Conservation (phyloP, 1,140 invertebrate genomes). For the Mactra quadrangularis region DNA sequence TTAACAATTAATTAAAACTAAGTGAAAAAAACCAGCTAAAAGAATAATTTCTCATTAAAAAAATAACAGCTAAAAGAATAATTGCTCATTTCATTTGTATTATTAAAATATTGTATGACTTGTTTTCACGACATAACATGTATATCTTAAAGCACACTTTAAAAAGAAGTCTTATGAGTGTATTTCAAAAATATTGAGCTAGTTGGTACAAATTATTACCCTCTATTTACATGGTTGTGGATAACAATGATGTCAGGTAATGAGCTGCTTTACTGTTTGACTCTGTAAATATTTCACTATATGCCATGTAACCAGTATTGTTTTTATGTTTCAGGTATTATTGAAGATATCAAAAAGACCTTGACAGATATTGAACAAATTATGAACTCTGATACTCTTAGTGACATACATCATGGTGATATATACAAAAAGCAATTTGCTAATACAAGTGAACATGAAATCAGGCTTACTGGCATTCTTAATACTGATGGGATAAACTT, state of each 20-base stretch:
- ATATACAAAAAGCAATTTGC: constrained; percentile 9
- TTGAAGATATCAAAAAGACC: constrained; percentile 2
- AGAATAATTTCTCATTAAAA: no score
- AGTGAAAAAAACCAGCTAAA: no score
- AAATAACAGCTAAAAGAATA: no score
- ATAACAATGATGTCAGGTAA: constrained; percentile 12
- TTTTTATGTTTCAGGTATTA: constrained; percentile 1
- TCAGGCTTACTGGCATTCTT: constrained; percentile 34
- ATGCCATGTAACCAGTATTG: constrained; percentile 1
- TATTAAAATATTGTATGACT: no score
- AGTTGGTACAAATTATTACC: neutral
- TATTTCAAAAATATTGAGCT: neutral
- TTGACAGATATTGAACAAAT: constrained; percentile 6
- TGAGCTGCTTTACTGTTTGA: constrained; percentile 22
- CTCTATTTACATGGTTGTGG: neutral
- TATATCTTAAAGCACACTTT: neutral
- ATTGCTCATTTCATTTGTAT: no score
- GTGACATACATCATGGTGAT: constrained; percentile 20
- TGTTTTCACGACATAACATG: neutral
- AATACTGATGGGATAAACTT: constrained; percentile 66
- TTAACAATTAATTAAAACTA: no score
- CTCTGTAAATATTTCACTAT: neutral
- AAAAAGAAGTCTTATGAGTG: neutral
- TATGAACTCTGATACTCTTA: constrained; percentile 10
- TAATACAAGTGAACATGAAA: neutral